Conservation (phyloP, 2,888 invertebrate species). For the Entomobrya multifasciata region DNA sequence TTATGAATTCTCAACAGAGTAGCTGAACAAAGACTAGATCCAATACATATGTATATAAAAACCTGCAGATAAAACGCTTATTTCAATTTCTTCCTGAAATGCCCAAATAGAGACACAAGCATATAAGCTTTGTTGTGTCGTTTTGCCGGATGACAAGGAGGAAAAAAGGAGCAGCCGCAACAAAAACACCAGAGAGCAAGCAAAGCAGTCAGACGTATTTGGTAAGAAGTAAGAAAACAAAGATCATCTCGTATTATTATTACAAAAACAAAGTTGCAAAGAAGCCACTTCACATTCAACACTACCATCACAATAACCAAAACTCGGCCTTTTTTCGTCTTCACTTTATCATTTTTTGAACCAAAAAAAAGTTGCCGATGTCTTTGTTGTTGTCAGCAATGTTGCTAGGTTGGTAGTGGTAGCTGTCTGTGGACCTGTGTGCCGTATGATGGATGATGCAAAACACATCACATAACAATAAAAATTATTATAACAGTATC, state of each 20-base stretch:
- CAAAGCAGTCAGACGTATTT: conserved; percentile 44
- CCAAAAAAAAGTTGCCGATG: conserved; percentile 10
- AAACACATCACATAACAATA: conserved; percentile 6
- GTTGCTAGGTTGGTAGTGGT: background rate
- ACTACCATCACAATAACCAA: background rate
- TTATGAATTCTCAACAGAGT: too few relatives aligned
- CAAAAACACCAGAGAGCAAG: too few relatives aligned
- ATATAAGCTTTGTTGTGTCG: conserved; percentile 20
- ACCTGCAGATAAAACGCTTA: background rate
- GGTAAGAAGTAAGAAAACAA: conserved; percentile 43
- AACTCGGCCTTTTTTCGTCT: background rate
- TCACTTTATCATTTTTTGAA: background rate
- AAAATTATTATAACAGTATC: too few relatives aligned
- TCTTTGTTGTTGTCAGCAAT: background rate
- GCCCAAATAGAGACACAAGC: conserved; percentile 30
- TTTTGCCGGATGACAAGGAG: conserved; percentile 32
- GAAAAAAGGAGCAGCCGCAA: conserved; percentile 26
- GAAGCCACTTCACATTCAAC: conserved; percentile 29
- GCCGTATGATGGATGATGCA: background rate
- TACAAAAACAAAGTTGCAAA: conserved; percentile 51
- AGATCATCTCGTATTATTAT: conserved; percentile 24
- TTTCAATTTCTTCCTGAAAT: conserved; percentile 47
- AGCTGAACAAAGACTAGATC: too few relatives aligned
- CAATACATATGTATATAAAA: too few relatives aligned
- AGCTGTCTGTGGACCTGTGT: conserved; percentile 15